Conservation (phyloP, 1,140 invertebrate genomes). For the Heliconius hewitsoni region DNA sequence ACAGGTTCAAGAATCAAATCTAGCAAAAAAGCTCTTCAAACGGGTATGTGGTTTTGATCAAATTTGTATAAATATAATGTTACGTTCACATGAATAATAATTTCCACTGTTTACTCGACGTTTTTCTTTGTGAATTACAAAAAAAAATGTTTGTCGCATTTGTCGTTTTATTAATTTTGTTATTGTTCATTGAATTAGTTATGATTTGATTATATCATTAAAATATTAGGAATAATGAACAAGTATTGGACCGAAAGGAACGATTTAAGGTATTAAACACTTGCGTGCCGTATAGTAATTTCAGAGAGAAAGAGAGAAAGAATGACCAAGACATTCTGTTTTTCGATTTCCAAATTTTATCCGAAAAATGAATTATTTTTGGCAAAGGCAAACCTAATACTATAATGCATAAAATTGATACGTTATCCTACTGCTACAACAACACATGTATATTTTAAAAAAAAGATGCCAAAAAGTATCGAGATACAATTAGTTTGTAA, state of each 20-base stretch:
- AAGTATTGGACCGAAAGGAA: neutral
- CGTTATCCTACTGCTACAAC: too few relatives aligned
- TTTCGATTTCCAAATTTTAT: too few relatives aligned
- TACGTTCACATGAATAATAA: neutral
- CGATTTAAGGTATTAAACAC: neutral
- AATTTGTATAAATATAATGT: conserved; percentile 15
- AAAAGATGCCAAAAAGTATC: too few relatives aligned
- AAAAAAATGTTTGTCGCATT: neutral
- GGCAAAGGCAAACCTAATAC: too few relatives aligned
- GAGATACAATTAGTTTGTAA: too few relatives aligned
- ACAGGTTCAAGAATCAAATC: conserved; percentile 22
- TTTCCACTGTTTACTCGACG: neutral
- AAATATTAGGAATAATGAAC: neutral
- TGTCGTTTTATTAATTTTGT: conserved; percentile 6
- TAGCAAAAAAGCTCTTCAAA: conserved; percentile 14
- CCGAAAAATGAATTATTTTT: too few relatives aligned
- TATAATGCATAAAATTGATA: too few relatives aligned
- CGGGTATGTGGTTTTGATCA: conserved; percentile 14
- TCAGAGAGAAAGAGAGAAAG: too few relatives aligned
- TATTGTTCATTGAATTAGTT: neutral
- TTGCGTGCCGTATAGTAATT: too few relatives aligned
- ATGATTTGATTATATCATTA: neutral
- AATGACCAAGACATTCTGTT: too few relatives aligned
- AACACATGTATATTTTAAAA: too few relatives aligned
- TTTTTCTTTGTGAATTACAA: neutral